Percentiles rank a stretch among this genome's conserved stretches.
Conservation (phyloP, 2,113 vertebrate genomes). For the Prochilodus magdalenae region DNA sequence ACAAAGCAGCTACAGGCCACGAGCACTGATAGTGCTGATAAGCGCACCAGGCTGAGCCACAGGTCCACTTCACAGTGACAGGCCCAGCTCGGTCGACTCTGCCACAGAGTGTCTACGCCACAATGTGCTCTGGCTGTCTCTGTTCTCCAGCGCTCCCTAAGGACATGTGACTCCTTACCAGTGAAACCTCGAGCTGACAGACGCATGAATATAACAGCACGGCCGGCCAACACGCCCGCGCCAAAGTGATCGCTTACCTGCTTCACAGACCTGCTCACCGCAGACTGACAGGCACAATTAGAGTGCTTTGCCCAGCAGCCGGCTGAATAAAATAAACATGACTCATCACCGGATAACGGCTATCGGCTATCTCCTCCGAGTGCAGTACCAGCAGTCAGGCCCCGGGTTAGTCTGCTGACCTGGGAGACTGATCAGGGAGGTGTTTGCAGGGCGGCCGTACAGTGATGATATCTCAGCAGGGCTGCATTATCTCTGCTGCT, state of each 20-base stretch:
- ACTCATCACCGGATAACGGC: conserved; percentile 37
- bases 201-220: conserved; percentile 6
- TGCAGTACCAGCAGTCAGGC: neutral
- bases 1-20: too few species aligned
- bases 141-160: neutral
- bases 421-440: too few species aligned
- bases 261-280: conserved; percentile 31
- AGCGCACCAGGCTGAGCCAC: too few species aligned
- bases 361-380: conserved; percentile 28
- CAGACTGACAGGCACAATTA: conserved; percentile 35
- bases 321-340: conserved; percentile 47
- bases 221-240: neutral
- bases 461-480: conserved; percentile 39
- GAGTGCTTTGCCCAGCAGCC: conserved; percentile 32
- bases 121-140: neutral
- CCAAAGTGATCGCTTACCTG: conserved; percentile 34
- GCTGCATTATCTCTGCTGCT: conserved; percentile 36
- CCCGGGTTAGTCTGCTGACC: too few species aligned
- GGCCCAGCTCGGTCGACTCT: neutral
- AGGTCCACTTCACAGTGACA: neutral
- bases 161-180: neutral
- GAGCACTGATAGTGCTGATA: too few species aligned
- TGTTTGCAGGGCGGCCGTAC: conserved; percentile 12
- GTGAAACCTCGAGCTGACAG: conserved; percentile 34
- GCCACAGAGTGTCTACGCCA: neutral